Conservation (phyloP, 2,888 invertebrate species). For the Rhagonycha lutea region DNA sequence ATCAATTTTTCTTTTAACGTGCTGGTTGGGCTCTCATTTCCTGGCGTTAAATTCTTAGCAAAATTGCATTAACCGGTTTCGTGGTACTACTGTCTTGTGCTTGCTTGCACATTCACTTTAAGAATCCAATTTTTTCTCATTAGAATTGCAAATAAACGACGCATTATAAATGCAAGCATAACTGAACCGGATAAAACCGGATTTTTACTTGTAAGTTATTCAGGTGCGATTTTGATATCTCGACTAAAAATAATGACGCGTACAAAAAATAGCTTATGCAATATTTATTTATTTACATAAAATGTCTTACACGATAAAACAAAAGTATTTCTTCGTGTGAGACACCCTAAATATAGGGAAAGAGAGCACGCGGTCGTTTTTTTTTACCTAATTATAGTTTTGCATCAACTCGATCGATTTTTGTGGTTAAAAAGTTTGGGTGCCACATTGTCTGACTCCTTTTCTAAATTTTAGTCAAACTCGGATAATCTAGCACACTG, state of each 20-base stretch:
- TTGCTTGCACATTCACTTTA: neutral
- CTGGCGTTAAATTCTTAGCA: neutral
- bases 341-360: neutral
- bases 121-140: conserved; percentile 9
- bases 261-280: neutral
- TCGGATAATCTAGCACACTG: neutral
- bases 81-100: neutral
- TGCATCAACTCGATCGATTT: neutral
- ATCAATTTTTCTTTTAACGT: neutral
- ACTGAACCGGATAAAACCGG: conserved; percentile 9
- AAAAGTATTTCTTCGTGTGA: neutral
- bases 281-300: neutral
- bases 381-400: neutral
- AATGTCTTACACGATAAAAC: neutral
- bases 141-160: conserved; percentile 8
- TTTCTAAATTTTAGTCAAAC: neutral
- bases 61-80: neutral
- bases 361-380: neutral
- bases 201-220: conserved; percentile 11
- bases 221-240: neutral
- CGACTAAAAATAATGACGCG: neutral
- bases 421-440: neutral
- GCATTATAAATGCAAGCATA: conserved; percentile 11
- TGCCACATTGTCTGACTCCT: neutral
- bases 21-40: neutral